These are phyloP conservation scores for Nannobrachium achirus DNA, from an alignment of 2,113 vertebrate species.

Conservation along the genomic window DNA sequence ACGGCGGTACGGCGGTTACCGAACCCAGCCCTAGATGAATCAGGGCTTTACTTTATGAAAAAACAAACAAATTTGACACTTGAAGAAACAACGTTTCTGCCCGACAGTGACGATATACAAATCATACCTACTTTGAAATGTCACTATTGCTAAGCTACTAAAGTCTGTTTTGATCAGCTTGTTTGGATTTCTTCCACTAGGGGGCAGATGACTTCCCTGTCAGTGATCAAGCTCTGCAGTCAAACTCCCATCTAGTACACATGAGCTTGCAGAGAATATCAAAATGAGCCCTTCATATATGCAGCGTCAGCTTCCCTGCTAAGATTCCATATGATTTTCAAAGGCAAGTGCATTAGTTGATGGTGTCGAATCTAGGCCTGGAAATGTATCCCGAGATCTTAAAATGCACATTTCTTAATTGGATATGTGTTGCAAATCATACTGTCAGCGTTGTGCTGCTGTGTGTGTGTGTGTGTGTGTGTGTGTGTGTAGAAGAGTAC, in stretches of 20 bases:
- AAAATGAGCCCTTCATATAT: not conserved
- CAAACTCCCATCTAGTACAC: conserved; percentile 34
- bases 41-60: no score
- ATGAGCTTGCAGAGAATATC: conserved; percentile 47
- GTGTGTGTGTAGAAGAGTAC: conserved; percentile 2
- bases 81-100: no score
- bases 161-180: not conserved
- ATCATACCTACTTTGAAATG: not conserved
- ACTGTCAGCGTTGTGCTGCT: not conserved
- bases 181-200: conserved; percentile 51
- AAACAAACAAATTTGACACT: no score
- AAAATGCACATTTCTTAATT: not conserved
- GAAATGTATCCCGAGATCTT: no score
- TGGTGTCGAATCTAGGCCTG: not conserved
- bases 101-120: no score
- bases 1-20: no score
- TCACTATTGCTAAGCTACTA: not conserved
- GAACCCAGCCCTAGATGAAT: no score
- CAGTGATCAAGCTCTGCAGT: conserved; percentile 60
- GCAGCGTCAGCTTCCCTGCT: not conserved
- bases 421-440: not conserved
- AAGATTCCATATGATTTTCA: not conserved
- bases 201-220: conserved; percentile 40
- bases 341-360: not conserved
- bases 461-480: conserved; percentile 13